These are phyloP conservation scores for Oscheius sp. DNA, from an alignment of 2,888 invertebrate species.

Conservation along the genomic window DNA sequence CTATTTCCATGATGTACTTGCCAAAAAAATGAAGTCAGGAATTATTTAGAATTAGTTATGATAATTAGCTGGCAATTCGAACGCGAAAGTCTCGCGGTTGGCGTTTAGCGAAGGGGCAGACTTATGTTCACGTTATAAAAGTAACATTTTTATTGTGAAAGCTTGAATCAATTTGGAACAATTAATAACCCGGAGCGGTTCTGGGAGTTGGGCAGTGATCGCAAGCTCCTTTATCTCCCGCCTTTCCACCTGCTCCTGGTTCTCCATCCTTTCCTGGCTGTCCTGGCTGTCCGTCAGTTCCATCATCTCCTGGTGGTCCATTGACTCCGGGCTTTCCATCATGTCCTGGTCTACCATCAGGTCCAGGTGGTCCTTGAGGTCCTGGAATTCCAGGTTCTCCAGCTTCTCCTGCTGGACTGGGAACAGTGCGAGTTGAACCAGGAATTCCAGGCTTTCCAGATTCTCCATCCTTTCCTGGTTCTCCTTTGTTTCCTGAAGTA, in stretches of 20 bases:
- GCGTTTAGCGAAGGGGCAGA: no score
- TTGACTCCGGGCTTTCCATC: constrained; percentile 51
- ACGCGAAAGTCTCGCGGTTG: no score
- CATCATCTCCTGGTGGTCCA: constrained; percentile 51
- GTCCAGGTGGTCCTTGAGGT: constrained; percentile 50
- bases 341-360: constrained; percentile 51
- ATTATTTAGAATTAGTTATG: no score
- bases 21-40: no score
- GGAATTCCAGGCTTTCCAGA: constrained; percentile 55
- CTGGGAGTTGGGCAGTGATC: constrained; percentile 69
- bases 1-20: no score
- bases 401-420: constrained; percentile 32
- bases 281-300: constrained; percentile 46
- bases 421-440: constrained; percentile 38
- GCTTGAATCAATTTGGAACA: not conserved
- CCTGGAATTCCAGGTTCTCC: constrained; percentile 52
- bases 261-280: constrained; percentile 55
- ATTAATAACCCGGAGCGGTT: constrained; percentile 17
- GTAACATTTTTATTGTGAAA: not conserved
- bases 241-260: constrained; percentile 61
- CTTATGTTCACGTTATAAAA: no score
- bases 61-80: no score
- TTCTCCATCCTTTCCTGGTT: constrained; percentile 75
- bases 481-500: constrained; percentile 75
- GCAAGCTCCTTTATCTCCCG: constrained; percentile 54